A percentile compares a stretch with the other conserved stretches of the same genome.
These are phyloP conservation scores for Drosophila antonietae DNA, from an alignment of 2,888 invertebrate species.

Conservation along the genomic window DNA sequence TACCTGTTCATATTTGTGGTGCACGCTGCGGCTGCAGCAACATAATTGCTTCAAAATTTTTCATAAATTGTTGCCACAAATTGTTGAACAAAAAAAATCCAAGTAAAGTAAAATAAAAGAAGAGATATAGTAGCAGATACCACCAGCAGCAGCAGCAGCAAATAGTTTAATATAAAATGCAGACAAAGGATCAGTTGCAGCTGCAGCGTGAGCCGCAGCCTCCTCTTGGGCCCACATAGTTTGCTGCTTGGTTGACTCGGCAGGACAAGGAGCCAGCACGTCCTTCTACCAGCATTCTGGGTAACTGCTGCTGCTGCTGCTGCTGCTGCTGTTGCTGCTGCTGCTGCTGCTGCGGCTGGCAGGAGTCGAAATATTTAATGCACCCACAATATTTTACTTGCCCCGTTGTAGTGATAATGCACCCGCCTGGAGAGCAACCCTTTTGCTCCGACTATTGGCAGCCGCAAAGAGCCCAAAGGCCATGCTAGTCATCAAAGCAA, in stretches of 20 bases:
- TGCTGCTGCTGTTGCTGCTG: conserved; percentile 23
- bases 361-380: conserved; percentile 65
- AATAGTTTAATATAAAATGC: conserved; percentile 73
- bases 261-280: conserved; percentile 21
- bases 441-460: conserved; percentile 20
- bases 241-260: conserved; percentile 22
- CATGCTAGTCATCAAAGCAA: conserved; percentile 63
- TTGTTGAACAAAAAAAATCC: conserved; percentile 39
- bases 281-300: conserved; percentile 31
- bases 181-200: conserved; percentile 61
- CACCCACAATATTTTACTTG: conserved; percentile 70
- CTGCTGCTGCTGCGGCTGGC: conserved; percentile 26
- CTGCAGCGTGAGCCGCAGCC: conserved; percentile 17
- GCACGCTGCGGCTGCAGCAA: conserved; percentile 42
- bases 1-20: conserved; percentile 34
- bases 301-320: not conserved
- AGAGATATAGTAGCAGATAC: conserved; percentile 34
- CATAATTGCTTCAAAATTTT: conserved; percentile 73
- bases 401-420: conserved; percentile 64
- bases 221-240: conserved; percentile 50
- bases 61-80: conserved; percentile 65
- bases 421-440: conserved; percentile 42
- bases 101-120: conserved; percentile 14
- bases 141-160: conserved; percentile 35
- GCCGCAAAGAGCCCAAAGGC: conserved; percentile 34